Base-by-base conservation (phyloP, 1,140 invertebrate species). In the Aphaenogaster rudis region DNA sequence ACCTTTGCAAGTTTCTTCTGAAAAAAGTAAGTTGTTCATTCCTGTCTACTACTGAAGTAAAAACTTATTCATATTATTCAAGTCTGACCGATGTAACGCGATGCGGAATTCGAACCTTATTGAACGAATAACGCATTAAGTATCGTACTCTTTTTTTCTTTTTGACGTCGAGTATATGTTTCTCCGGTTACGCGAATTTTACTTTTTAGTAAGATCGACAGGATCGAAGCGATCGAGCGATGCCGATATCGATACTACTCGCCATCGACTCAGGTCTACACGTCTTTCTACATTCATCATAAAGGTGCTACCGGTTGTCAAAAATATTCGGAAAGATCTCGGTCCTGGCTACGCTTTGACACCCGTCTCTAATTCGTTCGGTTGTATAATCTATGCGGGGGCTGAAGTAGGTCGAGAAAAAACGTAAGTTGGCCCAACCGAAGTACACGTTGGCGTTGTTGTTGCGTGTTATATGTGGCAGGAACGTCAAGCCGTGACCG, bases 301-400 rank as follows among this genome's bases (percentile, higher is more conserved):
- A 69, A 74, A 88, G 45, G 42, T n/a, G 66, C 86, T 81, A 86
- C 82, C 81, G 81, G 82, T 81, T 89, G 90, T 88, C 78, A 74
- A 69, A 64, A 89, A 89, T 57, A n/a, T 64, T 88, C 78, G 79
- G 84, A 89, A 90, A 50, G 69, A 86, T 71, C 78, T 69, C 63
- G 69, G 48, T 39, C 1, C 17, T 71, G 66, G 86, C 72, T 74
- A 92, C 88, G 90, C 86, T 92, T 90, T 92, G 91, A 93, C 88
- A 84, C 85, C 87, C 92, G 91, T 92, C 63, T 87, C 92, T 93
- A 93, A 93, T 93, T 92, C 90, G 64, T 92, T 78, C 91, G 87
- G 87, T 6, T 61, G 50, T 1, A 42, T 42, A 33, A 63, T 84
- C 67, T 76, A 28, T 36, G 33, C 80, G 69, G 45, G 54, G 17